Evolutionary conservation across 2,888 invertebrate species (phyloP).

Genomic region (Geophilus truncorum): DNA sequence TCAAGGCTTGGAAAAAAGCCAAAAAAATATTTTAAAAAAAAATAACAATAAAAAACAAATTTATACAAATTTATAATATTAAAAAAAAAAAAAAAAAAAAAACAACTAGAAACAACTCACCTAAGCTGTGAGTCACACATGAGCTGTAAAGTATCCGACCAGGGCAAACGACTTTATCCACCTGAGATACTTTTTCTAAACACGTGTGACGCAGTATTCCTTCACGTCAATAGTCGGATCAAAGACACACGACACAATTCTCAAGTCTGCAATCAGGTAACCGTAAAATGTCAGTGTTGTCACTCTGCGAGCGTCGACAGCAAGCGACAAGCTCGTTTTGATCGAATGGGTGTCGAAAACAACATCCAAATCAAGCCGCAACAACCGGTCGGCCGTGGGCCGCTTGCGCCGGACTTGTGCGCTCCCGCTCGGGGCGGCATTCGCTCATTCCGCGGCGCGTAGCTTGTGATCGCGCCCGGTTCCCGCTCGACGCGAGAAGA

Average conservation of each 20-base stretch:
- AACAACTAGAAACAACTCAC: neutral
- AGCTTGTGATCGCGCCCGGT: neutral
- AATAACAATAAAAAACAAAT: neutral
- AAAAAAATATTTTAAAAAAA: neutral
- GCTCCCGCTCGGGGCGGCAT: slow-evolving; percentile 7
- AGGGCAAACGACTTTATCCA: slow-evolving; percentile 7
- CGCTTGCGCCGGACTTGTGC: neutral
- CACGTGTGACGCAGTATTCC: neutral
- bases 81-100: neutral
- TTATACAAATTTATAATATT: neutral
- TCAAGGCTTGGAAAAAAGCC: neutral
- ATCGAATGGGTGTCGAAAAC: neutral
- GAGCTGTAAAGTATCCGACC: neutral
- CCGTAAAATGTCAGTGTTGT: neutral
- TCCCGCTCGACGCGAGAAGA: neutral
- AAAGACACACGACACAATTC: neutral
- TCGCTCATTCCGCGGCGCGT: neutral
- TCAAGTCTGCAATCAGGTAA: neutral
- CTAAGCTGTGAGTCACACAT: neutral
- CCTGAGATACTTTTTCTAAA: neutral
- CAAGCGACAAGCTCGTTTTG: neutral
- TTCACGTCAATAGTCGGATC: neutral
- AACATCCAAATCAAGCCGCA: neutral
- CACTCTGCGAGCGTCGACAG: neutral
- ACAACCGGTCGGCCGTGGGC: slow-evolving; percentile 15